Percentiles rank a stretch among this genome's conserved stretches.
phyloP scores from a whole-genome alignment of 2,888 invertebrate genomes.

The Lithosia quadra region DNA sequence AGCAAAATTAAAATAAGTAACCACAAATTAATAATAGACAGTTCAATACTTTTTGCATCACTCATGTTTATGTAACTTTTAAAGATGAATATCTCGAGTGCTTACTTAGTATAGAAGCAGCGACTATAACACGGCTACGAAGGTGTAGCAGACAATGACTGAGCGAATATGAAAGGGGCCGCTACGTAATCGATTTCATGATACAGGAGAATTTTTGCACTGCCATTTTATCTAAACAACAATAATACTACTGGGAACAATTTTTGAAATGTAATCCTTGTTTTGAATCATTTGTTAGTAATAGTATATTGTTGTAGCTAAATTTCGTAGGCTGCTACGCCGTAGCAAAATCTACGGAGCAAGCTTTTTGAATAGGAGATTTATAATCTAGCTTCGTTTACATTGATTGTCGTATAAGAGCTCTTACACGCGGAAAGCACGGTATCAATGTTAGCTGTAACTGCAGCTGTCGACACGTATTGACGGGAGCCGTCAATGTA shows the following conservation, averaged over 20 bases:
- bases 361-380: neutral
- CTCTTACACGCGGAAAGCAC: neutral
- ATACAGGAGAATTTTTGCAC: slow-evolving; percentile 44
- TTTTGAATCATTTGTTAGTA: slow-evolving; percentile 6
- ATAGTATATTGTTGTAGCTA: neutral
- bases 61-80: slow-evolving; percentile 4
- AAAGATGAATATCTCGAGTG: slow-evolving; percentile 20
- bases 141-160: slow-evolving; percentile 53
- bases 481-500: neutral
- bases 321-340: slow-evolving; percentile 16
- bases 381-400: neutral
- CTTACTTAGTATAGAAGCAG: slow-evolving; percentile 27
- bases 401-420: neutral
- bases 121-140: slow-evolving; percentile 22
- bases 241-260: slow-evolving; percentile 27
- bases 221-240: slow-evolving; percentile 39
- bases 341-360: slow-evolving; percentile 10
- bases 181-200: slow-evolving; percentile 50
- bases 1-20: too few species aligned
- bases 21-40: neutral
- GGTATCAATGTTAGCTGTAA: neutral
- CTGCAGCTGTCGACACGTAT: neutral
- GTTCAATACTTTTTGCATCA: neutral
- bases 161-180: slow-evolving; percentile 46
- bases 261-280: slow-evolving; percentile 12